Evolutionary conservation across 2,888 invertebrate genomes (phyloP).

Genomic region (Drosophila stalkeri): DNA sequence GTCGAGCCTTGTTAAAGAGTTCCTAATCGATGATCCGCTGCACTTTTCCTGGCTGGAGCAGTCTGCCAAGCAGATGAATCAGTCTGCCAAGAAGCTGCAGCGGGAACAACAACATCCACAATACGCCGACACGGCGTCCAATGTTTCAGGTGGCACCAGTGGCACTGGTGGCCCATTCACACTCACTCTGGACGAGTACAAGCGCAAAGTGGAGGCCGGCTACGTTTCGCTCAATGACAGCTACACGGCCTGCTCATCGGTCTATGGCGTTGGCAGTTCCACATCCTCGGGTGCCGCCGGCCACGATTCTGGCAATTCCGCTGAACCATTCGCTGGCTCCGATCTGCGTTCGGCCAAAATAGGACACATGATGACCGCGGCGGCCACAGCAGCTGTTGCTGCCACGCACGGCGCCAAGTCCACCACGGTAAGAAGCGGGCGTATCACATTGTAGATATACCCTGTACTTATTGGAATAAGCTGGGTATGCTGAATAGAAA

Average conservation of each 20-base stretch:
- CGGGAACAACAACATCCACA: constrained; percentile 41
- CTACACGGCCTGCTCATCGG: constrained; percentile 67
- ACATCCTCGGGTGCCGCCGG: constrained; percentile 1
- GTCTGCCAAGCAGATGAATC: constrained; percentile 38
- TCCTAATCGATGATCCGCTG: constrained; percentile 71
- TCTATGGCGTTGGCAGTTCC: constrained; percentile 52
- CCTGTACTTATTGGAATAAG: constrained; percentile 12
- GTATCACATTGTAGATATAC: constrained; percentile 1
- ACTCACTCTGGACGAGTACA: constrained; percentile 44
- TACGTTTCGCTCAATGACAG: constrained; percentile 75
- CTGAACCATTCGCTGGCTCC: constrained; percentile 3
- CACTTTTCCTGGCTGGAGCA: constrained; percentile 64
- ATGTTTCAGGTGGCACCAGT: constrained; percentile 23
- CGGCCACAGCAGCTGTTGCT: constrained; percentile 39
- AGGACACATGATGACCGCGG: constrained; percentile 58
- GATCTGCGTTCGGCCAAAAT: constrained; percentile 60
- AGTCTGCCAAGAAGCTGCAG: constrained; percentile 38
- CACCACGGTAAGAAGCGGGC: constrained; percentile 58
- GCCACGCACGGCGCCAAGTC: constrained; percentile 50
- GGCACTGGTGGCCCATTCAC: constrained; percentile 27
- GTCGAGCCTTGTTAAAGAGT: constrained; percentile 55
- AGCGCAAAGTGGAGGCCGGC: constrained; percentile 79
- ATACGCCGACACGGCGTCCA: constrained; percentile 16
- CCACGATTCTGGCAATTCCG: background rate
- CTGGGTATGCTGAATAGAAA: background rate